Evolutionary conservation across 1,140 invertebrate species (phyloP).

Genomic region (Bombus haemorrhoidalis): DNA sequence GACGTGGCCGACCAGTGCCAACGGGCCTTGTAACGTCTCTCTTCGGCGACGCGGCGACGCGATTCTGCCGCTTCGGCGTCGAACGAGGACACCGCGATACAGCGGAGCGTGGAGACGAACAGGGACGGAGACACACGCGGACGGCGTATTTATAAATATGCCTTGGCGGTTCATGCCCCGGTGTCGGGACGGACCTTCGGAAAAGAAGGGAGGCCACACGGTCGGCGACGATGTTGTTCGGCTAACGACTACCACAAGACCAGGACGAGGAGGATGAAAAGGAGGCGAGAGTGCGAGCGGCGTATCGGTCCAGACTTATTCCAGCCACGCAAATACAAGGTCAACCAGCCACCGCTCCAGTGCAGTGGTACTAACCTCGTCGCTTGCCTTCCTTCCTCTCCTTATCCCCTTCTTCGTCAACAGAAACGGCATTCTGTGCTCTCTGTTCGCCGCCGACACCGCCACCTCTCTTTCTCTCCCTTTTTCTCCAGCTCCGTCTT

Average conservation of each 20-base stretch:
- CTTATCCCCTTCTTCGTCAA: slow-evolving; percentile 38
- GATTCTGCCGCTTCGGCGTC: not conserved
- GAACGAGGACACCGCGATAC: not conserved
- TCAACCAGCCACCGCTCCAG: slow-evolving; percentile 79
- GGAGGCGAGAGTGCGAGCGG: slow-evolving; percentile 35
- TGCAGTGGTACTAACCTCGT: slow-evolving; percentile 76
- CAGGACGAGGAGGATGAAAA: slow-evolving; percentile 46
- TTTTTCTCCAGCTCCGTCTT: no score
- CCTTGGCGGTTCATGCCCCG: slow-evolving; percentile 61
- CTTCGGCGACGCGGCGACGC: not conserved
- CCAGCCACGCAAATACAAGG: slow-evolving; percentile 77
- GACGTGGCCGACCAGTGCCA: not conserved
- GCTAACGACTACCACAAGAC: slow-evolving; percentile 4
- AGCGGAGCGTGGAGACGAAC: not conserved
- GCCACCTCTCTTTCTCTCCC: not conserved
- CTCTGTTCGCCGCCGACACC: not conserved
- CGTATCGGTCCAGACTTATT: slow-evolving; percentile 75
- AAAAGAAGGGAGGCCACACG: slow-evolving; percentile 62
- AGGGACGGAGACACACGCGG: slow-evolving; percentile 51
- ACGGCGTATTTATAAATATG: slow-evolving; percentile 77
- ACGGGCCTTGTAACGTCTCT: slow-evolving; percentile 34
- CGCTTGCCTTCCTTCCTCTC: slow-evolving; percentile 39
- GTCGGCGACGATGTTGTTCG: slow-evolving; percentile 28
- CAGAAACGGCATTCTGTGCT: slow-evolving; percentile 41
- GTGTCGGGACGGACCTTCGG: slow-evolving; percentile 72